phyloP scores from a whole-genome alignment of 2,797 vertebrate species.

The Coilia nasus region DNA sequence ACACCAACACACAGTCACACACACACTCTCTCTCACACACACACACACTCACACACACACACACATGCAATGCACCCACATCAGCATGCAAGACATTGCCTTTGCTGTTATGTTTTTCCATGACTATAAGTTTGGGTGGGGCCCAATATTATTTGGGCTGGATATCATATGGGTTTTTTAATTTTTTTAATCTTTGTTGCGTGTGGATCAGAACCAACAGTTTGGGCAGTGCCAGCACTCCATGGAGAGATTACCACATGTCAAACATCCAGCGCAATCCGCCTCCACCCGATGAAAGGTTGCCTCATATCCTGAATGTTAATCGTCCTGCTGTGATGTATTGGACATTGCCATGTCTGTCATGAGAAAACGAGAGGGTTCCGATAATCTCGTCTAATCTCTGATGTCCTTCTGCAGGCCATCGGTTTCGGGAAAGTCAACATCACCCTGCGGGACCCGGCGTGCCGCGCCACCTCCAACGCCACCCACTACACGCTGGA shows the following conservation, averaged over 20 bases:
- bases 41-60: background rate
- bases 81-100: background rate
- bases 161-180: background rate
- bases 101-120: background rate
- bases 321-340: background rate
- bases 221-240: background rate
- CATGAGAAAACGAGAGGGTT: no score
- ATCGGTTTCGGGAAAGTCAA: conserved; percentile 79
- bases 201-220: background rate
- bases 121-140: background rate
- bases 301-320: background rate
- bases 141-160: background rate
- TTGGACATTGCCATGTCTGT: no score
- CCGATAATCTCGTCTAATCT: background rate
- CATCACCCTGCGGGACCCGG: conserved; percentile 87
- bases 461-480: conserved; percentile 88
- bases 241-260: conserved; percentile 12
- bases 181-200: background rate
- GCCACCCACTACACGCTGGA: conserved; percentile 94
- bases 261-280: background rate
- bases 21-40: background rate
- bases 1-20: background rate
- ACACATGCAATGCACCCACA: background rate
- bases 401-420: conserved; percentile 68
- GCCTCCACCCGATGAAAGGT: background rate